Evolutionary conservation across 1,140 invertebrate genomes (phyloP), one percentile per base, ranked within the genome.

Genomic region (Cydia pomonella): DNA sequence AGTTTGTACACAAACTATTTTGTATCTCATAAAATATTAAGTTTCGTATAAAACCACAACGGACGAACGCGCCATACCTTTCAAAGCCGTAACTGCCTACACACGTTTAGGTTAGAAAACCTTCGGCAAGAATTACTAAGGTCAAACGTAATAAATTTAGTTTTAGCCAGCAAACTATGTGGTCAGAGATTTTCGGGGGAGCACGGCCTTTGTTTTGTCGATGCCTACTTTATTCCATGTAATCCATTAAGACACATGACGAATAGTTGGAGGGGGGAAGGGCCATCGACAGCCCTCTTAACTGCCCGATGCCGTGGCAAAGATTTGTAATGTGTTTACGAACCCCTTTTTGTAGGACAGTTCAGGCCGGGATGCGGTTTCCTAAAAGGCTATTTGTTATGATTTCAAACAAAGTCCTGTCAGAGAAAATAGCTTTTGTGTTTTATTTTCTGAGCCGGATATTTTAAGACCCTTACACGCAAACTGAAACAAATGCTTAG

Each of bases 61-160:
- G 79, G 78, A 77, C 80, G 80, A 82, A 80, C 81, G 76, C 78
- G 72, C 74, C 79, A 75, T 86, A 84, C 84, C 84, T 89, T 89
- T 89, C 80, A 88, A 89, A 88, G 83, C 84, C 80, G 76, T 84
- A 85, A 85, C 88, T 86, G 79, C 79, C 84, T 84, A 83, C 84
- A 87, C 82, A 81, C 81, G 84, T 86, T 86, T 82, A 84, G 77
- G 77, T 87, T 85, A 83, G 84, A 89, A 89, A 87, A 88, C 84
- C 87, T 86, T 82, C 84, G 81, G 78, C 85, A 87, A 89, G 90
- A 90, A 90, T 89, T 89, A 89, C 87, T 87, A 89, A 92, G 90
- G 89, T 89, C 87, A 89, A 89, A 92, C 77, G 88, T 89, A 92
- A 92, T 91, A 91, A 92, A 92, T 92, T 92, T 90, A 86, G 88